Percentiles rank a stretch among this genome's conserved stretches.
phyloP scores from a whole-genome alignment of 1,140 invertebrate species.

The Brachionus calyciflorus region DNA sequence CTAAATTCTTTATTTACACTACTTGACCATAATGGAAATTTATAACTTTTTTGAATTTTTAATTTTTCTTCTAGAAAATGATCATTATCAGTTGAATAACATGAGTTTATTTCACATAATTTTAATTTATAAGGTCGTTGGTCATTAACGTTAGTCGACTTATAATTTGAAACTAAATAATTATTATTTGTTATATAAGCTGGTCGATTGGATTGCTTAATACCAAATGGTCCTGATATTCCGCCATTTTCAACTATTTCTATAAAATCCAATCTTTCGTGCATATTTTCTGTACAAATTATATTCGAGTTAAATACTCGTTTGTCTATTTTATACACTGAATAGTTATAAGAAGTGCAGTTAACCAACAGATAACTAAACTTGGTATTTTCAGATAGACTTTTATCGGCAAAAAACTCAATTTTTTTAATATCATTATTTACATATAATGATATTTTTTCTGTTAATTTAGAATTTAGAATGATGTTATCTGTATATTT shows the following conservation, averaged over 20 bases:
- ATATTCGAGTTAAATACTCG: background rate
- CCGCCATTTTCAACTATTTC: background rate
- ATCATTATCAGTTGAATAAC: background rate
- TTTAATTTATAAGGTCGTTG: slow-evolving; percentile 23
- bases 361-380: background rate
- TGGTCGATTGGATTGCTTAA: background rate
- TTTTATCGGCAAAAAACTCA: background rate
- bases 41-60: background rate
- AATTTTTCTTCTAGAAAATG: background rate
- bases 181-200: background rate
- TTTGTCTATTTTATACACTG: background rate
- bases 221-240: background rate
- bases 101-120: background rate
- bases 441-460: background rate
- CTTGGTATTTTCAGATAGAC: background rate
- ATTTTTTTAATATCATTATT: slow-evolving; percentile 17
- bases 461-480: background rate
- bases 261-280: background rate
- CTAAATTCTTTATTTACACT: background rate
- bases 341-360: background rate
- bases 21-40: slow-evolving; percentile 18
- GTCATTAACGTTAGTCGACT: background rate
- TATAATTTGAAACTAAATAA: background rate
- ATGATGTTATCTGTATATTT: slow-evolving; percentile 7
- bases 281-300: background rate